phyloP scores from a whole-genome alignment of 2,113 vertebrate genomes.

The Hydrolagus affinis region DNA sequence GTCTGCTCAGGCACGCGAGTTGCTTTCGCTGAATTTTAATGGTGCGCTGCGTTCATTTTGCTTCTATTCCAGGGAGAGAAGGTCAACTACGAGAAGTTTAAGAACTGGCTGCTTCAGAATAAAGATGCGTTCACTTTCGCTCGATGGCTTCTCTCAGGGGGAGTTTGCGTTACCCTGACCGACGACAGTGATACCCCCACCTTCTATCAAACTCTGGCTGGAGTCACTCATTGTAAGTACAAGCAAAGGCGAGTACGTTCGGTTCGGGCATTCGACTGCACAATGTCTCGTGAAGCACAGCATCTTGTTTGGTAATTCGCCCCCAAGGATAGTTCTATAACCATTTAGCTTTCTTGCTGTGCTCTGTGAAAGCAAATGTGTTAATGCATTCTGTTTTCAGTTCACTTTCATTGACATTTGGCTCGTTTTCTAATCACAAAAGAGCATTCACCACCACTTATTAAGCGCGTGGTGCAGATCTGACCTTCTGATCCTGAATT shows the following conservation, averaged over 20 bases:
- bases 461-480: not conserved
- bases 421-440: not conserved
- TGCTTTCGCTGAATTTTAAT: not conserved
- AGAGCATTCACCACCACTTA: not conserved
- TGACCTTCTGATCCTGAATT: not conserved
- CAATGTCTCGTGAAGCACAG: not conserved
- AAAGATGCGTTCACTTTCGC: conserved; percentile 95
- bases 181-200: conserved; percentile 97
- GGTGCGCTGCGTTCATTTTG: not conserved
- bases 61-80: conserved; percentile 75
- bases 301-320: not conserved
- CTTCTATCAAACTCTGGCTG: conserved; percentile 96
- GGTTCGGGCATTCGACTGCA: not conserved
- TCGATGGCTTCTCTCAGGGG: conserved; percentile 89
- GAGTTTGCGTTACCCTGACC: conserved; percentile 90
- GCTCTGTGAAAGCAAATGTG: not conserved
- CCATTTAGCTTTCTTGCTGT: not conserved
- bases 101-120: conserved; percentile 86
- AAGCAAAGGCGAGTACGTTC: no score
- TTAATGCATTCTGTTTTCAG: not conserved
- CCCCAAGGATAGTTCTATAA: not conserved
- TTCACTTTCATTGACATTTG: not conserved
- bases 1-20: no score
- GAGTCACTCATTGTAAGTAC: conserved; percentile 93
- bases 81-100: conserved; percentile 95